phyloP scores from a whole-genome alignment of 1,140 invertebrate species.

The Chironomus striatipennis region DNA sequence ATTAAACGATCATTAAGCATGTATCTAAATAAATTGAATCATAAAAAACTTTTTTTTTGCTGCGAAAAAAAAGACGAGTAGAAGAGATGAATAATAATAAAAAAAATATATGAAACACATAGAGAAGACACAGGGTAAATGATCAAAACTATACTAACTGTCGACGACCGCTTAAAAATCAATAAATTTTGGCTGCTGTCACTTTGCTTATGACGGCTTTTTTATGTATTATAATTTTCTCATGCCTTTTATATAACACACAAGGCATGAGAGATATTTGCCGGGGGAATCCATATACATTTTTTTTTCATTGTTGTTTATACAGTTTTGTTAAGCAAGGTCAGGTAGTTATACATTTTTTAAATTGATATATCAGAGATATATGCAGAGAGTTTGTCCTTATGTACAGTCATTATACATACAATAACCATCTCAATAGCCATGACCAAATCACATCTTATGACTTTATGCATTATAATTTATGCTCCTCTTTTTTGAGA shows the following conservation, averaged over 20 bases:
- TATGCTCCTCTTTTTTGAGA: too few species aligned
- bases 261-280: conserved; percentile 22
- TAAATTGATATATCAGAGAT: conserved; percentile 18
- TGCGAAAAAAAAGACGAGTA: neutral
- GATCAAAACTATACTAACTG: conserved; percentile 8
- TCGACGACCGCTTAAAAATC: conserved; percentile 12
- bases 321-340: conserved; percentile 23
- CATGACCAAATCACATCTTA: too few species aligned
- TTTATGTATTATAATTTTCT: conserved; percentile 23
- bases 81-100: neutral
- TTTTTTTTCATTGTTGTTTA: conserved; percentile 24
- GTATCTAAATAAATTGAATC: too few species aligned
- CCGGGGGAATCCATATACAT: conserved; percentile 22
- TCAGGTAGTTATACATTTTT: conserved; percentile 23
- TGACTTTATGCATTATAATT: too few species aligned
- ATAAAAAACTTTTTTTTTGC: neutral
- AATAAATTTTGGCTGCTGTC: conserved; percentile 23
- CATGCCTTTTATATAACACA: conserved; percentile 18
- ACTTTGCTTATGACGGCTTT: conserved; percentile 17
- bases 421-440: too few species aligned
- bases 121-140: neutral
- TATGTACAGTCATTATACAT: too few species aligned
- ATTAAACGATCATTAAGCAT: too few species aligned
- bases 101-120: too few species aligned
- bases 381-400: neutral